These are phyloP conservation scores for Caenorhabditis inopinata DNA, from an alignment of 1,140 invertebrate genomes.

Conservation along the genomic window DNA sequence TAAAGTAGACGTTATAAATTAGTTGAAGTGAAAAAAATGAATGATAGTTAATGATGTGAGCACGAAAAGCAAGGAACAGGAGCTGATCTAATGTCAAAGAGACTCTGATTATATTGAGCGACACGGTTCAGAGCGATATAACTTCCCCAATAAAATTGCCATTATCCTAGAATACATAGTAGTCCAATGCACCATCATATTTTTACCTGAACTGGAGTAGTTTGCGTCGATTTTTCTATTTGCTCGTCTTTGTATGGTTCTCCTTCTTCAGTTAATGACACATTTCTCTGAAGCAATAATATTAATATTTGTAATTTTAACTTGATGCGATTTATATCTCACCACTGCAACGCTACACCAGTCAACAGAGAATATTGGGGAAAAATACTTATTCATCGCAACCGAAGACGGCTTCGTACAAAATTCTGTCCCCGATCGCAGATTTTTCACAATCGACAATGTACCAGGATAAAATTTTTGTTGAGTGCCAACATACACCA, in stretches of 20 bases:
- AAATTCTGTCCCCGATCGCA: constrained; percentile 56
- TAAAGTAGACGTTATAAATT: no score
- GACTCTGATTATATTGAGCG: no score
- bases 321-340: constrained; percentile 25
- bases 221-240: background rate
- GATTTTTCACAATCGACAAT: constrained; percentile 47
- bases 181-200: background rate
- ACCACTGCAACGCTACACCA: constrained; percentile 61
- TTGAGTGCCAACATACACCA: constrained; percentile 61
- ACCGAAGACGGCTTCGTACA: constrained; percentile 52
- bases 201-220: background rate
- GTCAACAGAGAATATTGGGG: constrained; percentile 52
- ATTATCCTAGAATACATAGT: no score
- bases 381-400: constrained; percentile 58
- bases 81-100: no score
- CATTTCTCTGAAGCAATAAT: constrained; percentile 53
- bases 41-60: no score
- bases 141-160: no score
- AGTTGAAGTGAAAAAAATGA: no score
- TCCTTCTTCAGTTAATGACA: constrained; percentile 51
- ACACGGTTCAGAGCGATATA: no score
- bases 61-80: no score
- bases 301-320: background rate
- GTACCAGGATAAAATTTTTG: constrained; percentile 61
- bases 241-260: background rate